Evolutionary conservation across 2,888 invertebrate species (phyloP), one percentile per base, ranked within the genome.

Genomic region (Drosophila tripunctata): DNA sequence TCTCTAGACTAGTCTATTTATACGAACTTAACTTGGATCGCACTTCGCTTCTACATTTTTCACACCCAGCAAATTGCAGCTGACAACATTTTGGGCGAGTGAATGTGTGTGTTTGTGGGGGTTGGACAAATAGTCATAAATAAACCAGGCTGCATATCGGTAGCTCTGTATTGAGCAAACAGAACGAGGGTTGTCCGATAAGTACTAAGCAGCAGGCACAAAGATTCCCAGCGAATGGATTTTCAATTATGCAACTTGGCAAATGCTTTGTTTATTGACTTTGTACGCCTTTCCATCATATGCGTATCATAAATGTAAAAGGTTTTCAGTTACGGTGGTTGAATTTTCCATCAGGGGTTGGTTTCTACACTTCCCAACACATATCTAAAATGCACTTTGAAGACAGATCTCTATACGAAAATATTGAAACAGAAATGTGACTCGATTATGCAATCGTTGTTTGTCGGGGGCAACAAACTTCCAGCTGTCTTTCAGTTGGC

Each of bases 191-290:
- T 60, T 74, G 77, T 27, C 57, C 19, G 62, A 72, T 66, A 72
- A 76, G 74, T 77, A 77, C 10, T 8, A 8, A 27, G 50, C 58
- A 58, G 48, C 56, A 27, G 55, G 31, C 40, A 12, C n/a, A 33
- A 44, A 43, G 50, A 73, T 66, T 68, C 81, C 51, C 65, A 67
- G 55, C 51, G 52, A 62, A 70, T 63, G 52, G 80, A 58, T 77
- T 75, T 81, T 81, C 86, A 87, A 85, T 81, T 87, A 81, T 84
- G 82, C 82, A 84, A 81, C 87, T 70, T 64, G 78, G 74, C 86
- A 78, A 87, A 83, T 85, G 79, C 68, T 64, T 82, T 82, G 85
- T 82, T 87, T 82, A 82, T 85, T 85, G 82, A 87, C 82, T 85
- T 58, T 66, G 41, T 35, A 36, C 44, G 55, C 54, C 43, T 68